Evolutionary conservation across 2,888 invertebrate species (phyloP).

Genomic region (Sinodicranocentrus sp.): DNA sequence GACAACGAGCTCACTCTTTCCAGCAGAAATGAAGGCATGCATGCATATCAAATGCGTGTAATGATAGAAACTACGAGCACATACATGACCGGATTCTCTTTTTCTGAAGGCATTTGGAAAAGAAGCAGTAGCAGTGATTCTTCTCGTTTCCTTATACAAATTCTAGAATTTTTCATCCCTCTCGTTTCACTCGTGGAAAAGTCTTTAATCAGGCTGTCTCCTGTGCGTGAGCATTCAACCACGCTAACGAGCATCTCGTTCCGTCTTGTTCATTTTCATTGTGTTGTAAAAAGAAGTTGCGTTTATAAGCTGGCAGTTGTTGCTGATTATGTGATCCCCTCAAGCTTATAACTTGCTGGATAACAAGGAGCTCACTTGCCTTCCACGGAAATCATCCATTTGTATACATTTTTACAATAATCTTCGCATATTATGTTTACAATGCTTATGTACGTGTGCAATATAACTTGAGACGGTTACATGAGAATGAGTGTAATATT

Average conservation of each 20-base stretch:
- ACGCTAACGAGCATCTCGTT: slow-evolving; percentile 52
- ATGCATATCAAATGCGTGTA: neutral
- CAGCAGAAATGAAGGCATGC: neutral
- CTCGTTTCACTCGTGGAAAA: slow-evolving; percentile 36
- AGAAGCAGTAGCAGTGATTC: neutral
- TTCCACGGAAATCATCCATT: slow-evolving; percentile 48
- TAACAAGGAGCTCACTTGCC: slow-evolving; percentile 28
- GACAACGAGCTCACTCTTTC: no score
- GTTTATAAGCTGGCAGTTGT: no score
- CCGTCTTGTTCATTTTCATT: slow-evolving; percentile 6
- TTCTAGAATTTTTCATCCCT: slow-evolving; percentile 27
- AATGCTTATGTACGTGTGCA: no score
- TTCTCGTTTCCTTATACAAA: slow-evolving; percentile 6
- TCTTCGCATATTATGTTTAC: no score
- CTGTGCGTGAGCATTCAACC: slow-evolving; percentile 57
- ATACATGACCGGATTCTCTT: neutral
- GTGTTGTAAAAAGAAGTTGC: no score
- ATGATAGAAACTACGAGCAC: no score
- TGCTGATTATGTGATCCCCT: slow-evolving; percentile 52
- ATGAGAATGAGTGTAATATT: no score
- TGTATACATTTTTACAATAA: slow-evolving; percentile 29
- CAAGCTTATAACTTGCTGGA: slow-evolving; percentile 41
- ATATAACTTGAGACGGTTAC: no score
- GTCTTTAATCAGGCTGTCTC: slow-evolving; percentile 61
- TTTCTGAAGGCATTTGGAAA: neutral